phyloP scores from a whole-genome alignment of 2,888 invertebrate genomes.

The Catocala sponsa region DNA sequence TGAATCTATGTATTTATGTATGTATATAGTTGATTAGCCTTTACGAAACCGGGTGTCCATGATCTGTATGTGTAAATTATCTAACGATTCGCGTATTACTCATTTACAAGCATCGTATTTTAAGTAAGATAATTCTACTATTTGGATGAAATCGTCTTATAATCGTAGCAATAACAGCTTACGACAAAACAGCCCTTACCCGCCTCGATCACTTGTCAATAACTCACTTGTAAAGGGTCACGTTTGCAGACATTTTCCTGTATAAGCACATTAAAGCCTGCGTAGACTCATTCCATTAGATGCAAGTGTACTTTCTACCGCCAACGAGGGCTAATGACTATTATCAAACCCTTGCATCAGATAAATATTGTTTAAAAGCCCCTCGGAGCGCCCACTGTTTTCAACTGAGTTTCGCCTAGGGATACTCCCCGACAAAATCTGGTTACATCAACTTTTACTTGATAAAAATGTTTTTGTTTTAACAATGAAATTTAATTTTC shows the following conservation, averaged over 20 bases:
- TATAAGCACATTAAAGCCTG: slow-evolving; percentile 37
- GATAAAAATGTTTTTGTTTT: slow-evolving; percentile 14
- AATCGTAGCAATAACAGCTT: too few relatives aligned
- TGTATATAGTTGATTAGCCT: too few relatives aligned
- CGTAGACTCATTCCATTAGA: slow-evolving; percentile 39
- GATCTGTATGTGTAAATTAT: too few relatives aligned
- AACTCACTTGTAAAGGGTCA: slow-evolving; percentile 30
- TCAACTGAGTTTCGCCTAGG: slow-evolving; percentile 19
- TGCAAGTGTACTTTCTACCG: slow-evolving; percentile 43
- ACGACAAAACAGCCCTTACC: too few relatives aligned
- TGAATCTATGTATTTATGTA: too few relatives aligned
- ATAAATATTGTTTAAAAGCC: slow-evolving; percentile 52
- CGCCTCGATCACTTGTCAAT: slow-evolving; percentile 4
- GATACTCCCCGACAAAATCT: slow-evolving; percentile 29
- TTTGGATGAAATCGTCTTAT: too few relatives aligned
- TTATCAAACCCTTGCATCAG: slow-evolving; percentile 48
- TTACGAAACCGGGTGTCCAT: too few relatives aligned
- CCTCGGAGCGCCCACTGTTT: slow-evolving; percentile 20
- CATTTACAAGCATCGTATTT: too few relatives aligned
- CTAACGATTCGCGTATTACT: too few relatives aligned
- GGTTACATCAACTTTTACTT: slow-evolving; percentile 26
- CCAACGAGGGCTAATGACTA: slow-evolving; percentile 43
- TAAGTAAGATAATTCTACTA: too few relatives aligned
- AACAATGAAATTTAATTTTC: slow-evolving; percentile 10
- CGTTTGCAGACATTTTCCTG: slow-evolving; percentile 26